These are phyloP conservation scores for Sminthurides aquaticus DNA, from an alignment of 2,888 invertebrate genomes.

Conservation along the genomic window DNA sequence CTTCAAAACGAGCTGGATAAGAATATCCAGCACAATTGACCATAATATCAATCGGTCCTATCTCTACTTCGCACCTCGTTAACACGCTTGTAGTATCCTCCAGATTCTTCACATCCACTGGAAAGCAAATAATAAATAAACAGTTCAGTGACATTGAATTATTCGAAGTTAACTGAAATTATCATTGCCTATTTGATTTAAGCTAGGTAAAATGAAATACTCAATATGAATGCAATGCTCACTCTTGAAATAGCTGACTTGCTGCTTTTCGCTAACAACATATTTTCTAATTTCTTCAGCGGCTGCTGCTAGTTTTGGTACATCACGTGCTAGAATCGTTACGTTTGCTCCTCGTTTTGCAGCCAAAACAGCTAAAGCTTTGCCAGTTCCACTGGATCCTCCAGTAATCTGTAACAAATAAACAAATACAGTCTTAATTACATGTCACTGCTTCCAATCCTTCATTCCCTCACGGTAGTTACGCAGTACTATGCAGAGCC, in stretches of 20 bases:
- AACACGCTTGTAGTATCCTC: constrained; percentile 56
- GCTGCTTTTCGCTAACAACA: constrained; percentile 26
- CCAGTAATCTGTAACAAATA: constrained; percentile 66
- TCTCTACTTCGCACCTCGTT: constrained; percentile 56
- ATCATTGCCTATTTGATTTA: not conserved
- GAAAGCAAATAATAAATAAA: constrained; percentile 30
- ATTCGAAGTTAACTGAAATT: not conserved
- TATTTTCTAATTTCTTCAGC: constrained; percentile 44
- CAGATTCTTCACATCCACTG: constrained; percentile 62
- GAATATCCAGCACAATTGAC: constrained; percentile 82
- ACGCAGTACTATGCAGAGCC: too few relatives aligned
- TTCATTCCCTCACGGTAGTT: too few relatives aligned
- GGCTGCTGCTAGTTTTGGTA: constrained; percentile 59
- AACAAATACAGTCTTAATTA: not conserved
- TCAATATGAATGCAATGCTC: constrained; percentile 3
- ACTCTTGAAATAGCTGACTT: constrained; percentile 40
- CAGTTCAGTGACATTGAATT: not conserved
- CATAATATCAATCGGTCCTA: constrained; percentile 79
- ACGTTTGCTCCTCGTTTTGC: constrained; percentile 77
- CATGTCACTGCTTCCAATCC: too few relatives aligned
- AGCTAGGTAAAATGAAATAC: not conserved
- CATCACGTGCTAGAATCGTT: constrained; percentile 79
- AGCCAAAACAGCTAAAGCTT: constrained; percentile 68
- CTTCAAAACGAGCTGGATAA: constrained; percentile 57
- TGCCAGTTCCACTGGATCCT: constrained; percentile 93